phyloP scores from a whole-genome alignment of 2,888 invertebrate genomes.

The Dynastes grantii region DNA sequence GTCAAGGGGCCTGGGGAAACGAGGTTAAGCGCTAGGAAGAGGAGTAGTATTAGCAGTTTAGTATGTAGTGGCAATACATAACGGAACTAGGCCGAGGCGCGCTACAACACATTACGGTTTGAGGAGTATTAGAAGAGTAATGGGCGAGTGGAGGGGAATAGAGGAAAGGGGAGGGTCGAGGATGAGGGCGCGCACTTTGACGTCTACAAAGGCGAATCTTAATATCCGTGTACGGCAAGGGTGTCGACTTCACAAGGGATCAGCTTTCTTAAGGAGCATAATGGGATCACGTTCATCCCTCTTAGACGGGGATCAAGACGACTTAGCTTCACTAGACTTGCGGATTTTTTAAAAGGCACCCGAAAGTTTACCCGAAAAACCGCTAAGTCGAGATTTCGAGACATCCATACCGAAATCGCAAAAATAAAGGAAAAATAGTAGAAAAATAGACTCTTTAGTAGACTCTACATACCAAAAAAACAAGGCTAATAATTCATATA shows the following conservation, averaged over 20 bases:
- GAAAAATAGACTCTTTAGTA: not conserved
- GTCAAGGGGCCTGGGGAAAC: conserved; percentile 52
- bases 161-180: conserved; percentile 50
- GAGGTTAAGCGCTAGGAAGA: conserved; percentile 20
- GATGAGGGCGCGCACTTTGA: conserved; percentile 66
- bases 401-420: not conserved
- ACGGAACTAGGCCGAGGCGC: not conserved
- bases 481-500: too few relatives aligned
- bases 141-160: not conserved
- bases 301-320: conserved; percentile 68
- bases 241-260: conserved; percentile 70
- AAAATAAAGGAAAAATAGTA: not conserved
- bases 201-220: conserved; percentile 68
- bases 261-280: conserved; percentile 71
- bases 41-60: conserved; percentile 3
- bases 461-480: too few relatives aligned
- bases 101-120: not conserved
- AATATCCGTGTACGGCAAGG: conserved; percentile 68
- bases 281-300: conserved; percentile 72
- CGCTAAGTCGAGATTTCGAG: conserved; percentile 9
- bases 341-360: conserved; percentile 43
- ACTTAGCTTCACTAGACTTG: conserved; percentile 62
- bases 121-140: conserved; percentile 23
- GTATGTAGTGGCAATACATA: not conserved
- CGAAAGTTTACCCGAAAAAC: conserved; percentile 35